Base-by-base conservation (phyloP, 23 tunicate genomes). In the Trididemnum clinides region DNA sequence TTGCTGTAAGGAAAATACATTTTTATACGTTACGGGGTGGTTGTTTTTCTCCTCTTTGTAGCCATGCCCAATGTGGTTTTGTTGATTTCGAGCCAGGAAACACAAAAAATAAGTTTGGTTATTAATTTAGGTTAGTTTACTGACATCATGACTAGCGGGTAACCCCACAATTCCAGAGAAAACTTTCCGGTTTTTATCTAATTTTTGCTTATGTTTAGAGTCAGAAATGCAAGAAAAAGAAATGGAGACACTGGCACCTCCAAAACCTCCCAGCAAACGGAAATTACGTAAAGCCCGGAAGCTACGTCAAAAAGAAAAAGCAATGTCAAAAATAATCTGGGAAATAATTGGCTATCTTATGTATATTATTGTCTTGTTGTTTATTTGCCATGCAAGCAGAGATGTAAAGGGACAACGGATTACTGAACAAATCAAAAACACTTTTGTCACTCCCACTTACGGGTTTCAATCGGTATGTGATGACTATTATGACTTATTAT, bases 181-280 rank as follows among this genome's bases (percentile, higher is more conserved):
- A n/a, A n/a, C n/a, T n/a, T n/a, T n/a, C n/a, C n/a, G n/a, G n/a
- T n/a, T n/a, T n/a, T n/a, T n/a, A n/a, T n/a, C n/a, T n/a, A n/a
- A n/a, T n/a, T n/a, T n/a, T n/a, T n/a, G n/a, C 22, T 12, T 59
- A 36, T 21, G 54, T 82, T 73, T 26, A 90, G 96, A 91, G 33
- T 75, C 97, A 1, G 89, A 93, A 69, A 59, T 88, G 64, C 90
- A 93, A 39, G 82, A 82, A 51, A 72, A 82, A 30, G 96, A 90
- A 44, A 72, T 4, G 35, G 31, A 59, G 20, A 34, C 73, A 7
- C 78, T 87, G 21, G 59, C 81, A 29, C 90, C 99, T 25, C 99
- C 99, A 6, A 90, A 84, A 38, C 99, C 99, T 22, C 99, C 99
- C 29, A 96, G 88, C 82, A 88, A 88, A 73, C 84, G 89, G 49